These are phyloP conservation scores for Spisula subtruncata DNA, from an alignment of 2,888 invertebrate genomes.

Conservation along the genomic window DNA sequence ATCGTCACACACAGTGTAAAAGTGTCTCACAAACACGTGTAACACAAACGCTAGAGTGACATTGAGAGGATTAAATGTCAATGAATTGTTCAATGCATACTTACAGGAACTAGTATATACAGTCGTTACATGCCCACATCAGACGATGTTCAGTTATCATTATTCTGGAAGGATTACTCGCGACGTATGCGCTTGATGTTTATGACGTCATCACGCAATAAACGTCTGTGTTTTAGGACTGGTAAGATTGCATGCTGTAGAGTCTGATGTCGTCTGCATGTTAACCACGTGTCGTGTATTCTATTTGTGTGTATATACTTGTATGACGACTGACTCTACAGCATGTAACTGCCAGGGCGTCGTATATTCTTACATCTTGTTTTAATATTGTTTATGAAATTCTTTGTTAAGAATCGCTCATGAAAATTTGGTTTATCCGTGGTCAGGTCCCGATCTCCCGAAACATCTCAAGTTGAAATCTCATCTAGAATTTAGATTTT, in stretches of 20 bases:
- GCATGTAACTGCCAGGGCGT: background rate
- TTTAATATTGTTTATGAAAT: too few species aligned
- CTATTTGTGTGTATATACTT: background rate
- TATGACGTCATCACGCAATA: slow-evolving; percentile 18
- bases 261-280: slow-evolving; percentile 22
- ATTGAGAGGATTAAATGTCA: too few species aligned
- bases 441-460: too few species aligned
- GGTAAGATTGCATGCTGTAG: slow-evolving; percentile 51
- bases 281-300: background rate
- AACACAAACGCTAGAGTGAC: too few species aligned
- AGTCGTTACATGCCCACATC: background rate
- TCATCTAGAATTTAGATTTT: too few species aligned
- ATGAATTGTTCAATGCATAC: background rate
- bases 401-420: too few species aligned
- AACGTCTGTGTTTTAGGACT: slow-evolving; percentile 42
- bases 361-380: too few species aligned
- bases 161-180: slow-evolving; percentile 67
- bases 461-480: too few species aligned
- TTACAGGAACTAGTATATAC: slow-evolving; percentile 30
- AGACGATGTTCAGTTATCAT: slow-evolving; percentile 35
- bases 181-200: slow-evolving; percentile 39
- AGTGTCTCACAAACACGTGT: too few species aligned
- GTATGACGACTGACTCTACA: background rate
- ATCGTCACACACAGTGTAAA: too few species aligned
- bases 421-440: too few species aligned